Evolutionary conservation across 1,140 invertebrate genomes (phyloP).

Genomic region (Leptonema lineaticorne): DNA sequence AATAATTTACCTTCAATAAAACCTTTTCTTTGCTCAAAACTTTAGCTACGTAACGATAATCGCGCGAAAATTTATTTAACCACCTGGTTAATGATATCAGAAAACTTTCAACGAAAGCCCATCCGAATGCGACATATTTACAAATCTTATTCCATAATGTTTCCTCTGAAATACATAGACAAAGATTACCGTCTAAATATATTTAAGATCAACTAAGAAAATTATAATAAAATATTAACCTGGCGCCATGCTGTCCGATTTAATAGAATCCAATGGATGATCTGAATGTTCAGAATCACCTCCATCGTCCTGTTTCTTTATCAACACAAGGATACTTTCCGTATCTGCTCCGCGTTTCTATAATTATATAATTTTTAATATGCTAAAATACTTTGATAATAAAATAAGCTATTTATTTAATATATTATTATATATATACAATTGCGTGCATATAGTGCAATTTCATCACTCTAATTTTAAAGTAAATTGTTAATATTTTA

Average conservation of each 20-base stretch:
- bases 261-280: slow-evolving; percentile 32
- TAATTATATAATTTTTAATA: slow-evolving; percentile 33
- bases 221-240: slow-evolving; percentile 17
- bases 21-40: slow-evolving; percentile 79
- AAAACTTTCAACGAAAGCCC: slow-evolving; percentile 75
- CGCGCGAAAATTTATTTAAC: slow-evolving; percentile 84
- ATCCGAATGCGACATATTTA: slow-evolving; percentile 42
- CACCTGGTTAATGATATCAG: slow-evolving; percentile 85
- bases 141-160: slow-evolving; percentile 42
- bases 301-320: slow-evolving; percentile 30
- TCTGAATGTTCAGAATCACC: slow-evolving; percentile 35
- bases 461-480: too few relatives aligned
- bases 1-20: slow-evolving; percentile 73
- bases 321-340: slow-evolving; percentile 26
- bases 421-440: too few relatives aligned
- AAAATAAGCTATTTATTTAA: too few relatives aligned
- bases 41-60: slow-evolving; percentile 90
- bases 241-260: slow-evolving; percentile 32
- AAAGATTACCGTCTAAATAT: background rate
- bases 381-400: too few relatives aligned
- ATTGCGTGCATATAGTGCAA: too few relatives aligned
- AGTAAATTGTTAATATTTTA: too few relatives aligned
- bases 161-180: slow-evolving; percentile 44
- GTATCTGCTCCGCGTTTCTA: slow-evolving; percentile 23
- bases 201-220: background rate